phyloP scores from a whole-genome alignment of 2,888 invertebrate species.

The Silvanus unidentatus region DNA sequence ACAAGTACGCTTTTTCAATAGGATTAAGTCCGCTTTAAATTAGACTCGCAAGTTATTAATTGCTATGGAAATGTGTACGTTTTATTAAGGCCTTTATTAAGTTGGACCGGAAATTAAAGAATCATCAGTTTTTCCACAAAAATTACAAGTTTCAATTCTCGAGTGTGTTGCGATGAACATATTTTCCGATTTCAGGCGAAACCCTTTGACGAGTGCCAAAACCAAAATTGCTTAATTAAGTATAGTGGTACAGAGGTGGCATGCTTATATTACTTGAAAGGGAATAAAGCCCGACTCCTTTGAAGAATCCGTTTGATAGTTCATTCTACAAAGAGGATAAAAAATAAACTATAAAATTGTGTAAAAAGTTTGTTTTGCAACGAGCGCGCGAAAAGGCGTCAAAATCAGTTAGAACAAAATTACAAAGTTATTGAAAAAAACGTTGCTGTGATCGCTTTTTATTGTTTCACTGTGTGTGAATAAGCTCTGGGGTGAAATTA shows the following conservation, averaged over 20 bases:
- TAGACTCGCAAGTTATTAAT: constrained; percentile 28
- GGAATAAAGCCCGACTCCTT: constrained; percentile 25
- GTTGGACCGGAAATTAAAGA: constrained; percentile 7
- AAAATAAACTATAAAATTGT: background rate
- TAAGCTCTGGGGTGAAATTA: constrained; percentile 30
- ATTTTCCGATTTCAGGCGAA: background rate
- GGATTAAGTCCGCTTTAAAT: constrained; percentile 30
- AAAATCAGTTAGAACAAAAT: too few relatives aligned
- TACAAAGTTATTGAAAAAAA: background rate
- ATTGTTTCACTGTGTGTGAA: background rate
- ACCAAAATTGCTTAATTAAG: constrained; percentile 34
- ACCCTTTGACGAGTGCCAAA: constrained; percentile 17
- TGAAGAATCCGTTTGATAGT: constrained; percentile 23
- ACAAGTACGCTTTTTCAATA: constrained; percentile 30
- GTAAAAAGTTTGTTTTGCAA: background rate
- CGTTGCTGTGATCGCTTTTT: background rate
- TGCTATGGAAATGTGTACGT: constrained; percentile 28
- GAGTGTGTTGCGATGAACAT: too few relatives aligned
- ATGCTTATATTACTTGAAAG: constrained; percentile 29
- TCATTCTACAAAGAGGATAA: constrained; percentile 3
- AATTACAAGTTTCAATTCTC: too few relatives aligned
- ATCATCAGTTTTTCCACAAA: background rate
- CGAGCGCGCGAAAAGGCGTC: too few relatives aligned
- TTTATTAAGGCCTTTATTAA: constrained; percentile 10
- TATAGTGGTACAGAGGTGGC: constrained; percentile 26